Evolutionary conservation across 35 echinoderm and acorn worm species (phyloP).

Genomic region (Apostichopus californicus): DNA sequence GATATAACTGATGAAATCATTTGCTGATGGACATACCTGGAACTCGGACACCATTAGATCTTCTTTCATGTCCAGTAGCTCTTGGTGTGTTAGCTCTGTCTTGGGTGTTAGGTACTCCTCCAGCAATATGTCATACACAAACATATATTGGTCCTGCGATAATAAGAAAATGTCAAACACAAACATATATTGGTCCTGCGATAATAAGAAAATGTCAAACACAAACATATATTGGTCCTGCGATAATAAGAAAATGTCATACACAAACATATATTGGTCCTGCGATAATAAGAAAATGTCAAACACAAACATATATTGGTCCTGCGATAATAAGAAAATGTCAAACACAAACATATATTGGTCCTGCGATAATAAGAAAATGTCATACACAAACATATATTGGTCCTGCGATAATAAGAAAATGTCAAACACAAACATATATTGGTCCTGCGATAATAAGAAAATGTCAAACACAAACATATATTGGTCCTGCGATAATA

Average conservation of each 20-base stretch:
- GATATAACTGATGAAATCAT: too few relatives aligned
- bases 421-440: constrained; percentile 41
- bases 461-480: constrained; percentile 32
- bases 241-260: too few relatives aligned
- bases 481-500: constrained; percentile 51
- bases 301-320: constrained; percentile 36
- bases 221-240: too few relatives aligned
- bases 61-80: not conserved
- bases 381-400: constrained; percentile 51
- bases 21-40: constrained; percentile 28
- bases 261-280: too few relatives aligned
- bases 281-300: too few relatives aligned
- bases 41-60: constrained; percentile 36
- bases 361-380: not conserved
- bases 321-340: constrained; percentile 4
- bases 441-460: constrained; percentile 43
- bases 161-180: not conserved
- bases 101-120: constrained; percentile 40
- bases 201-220: too few relatives aligned
- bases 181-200: too few relatives aligned
- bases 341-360: constrained; percentile 57
- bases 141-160: constrained; percentile 54
- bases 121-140: constrained; percentile 36
- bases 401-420: constrained; percentile 30
- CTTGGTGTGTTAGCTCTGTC: not conserved